These are phyloP conservation scores for Thumatha senex DNA, from an alignment of 2,888 invertebrate genomes.

Conservation along the genomic window DNA sequence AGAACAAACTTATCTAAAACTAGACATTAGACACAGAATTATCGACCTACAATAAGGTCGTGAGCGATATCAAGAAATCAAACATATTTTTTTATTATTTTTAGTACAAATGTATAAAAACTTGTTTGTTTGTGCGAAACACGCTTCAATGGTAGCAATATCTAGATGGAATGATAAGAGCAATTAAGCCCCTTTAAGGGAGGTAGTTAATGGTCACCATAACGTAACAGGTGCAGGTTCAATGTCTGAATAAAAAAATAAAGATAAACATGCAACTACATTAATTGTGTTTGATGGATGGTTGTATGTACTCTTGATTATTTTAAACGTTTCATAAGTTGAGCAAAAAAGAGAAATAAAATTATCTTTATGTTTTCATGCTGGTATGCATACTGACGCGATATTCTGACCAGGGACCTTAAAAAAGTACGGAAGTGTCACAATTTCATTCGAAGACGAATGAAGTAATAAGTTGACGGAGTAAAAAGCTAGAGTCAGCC, in stretches of 20 bases:
- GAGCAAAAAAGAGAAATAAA: no score
- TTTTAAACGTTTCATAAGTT: no score
- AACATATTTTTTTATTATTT: conserved; percentile 8
- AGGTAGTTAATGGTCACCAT: conserved; percentile 56
- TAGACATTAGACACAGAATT: no score
- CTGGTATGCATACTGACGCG: no score
- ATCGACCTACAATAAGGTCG: no score
- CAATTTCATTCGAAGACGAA: no score
- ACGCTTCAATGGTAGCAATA: conserved; percentile 36
- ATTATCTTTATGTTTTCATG: no score
- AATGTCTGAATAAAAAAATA: conserved; percentile 41
- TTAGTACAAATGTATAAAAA: neutral
- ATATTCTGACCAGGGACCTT: no score
- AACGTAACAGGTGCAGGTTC: conserved; percentile 30
- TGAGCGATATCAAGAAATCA: conserved; percentile 10
- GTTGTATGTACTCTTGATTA: neutral
- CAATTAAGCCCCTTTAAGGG: conserved; percentile 62
- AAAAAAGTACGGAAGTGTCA: no score
- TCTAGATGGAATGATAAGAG: conserved; percentile 63
- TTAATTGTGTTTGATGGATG: conserved; percentile 46
- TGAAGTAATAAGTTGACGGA: no score
- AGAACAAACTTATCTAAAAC: no score
- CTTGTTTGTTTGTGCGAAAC: conserved; percentile 46
- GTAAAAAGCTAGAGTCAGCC: no score
- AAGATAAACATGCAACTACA: conserved; percentile 22